Evolutionary conservation across 1,140 invertebrate species (phyloP).

Genomic region (Zaprionus nigranus): DNA sequence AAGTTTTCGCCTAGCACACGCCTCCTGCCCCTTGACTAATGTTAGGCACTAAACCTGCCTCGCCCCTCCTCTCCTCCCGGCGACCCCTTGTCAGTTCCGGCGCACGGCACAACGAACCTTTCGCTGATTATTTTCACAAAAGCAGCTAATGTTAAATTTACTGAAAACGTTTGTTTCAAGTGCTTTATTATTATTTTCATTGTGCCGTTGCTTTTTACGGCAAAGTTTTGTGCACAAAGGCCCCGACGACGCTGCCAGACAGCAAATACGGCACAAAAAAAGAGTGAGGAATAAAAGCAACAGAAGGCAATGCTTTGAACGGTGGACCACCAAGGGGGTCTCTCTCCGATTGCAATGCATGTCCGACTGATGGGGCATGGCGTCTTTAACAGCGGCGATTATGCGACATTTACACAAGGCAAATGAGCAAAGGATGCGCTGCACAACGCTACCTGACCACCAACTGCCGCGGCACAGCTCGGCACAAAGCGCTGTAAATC

Average conservation of each 20-base stretch:
- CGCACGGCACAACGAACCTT: constrained; percentile 30
- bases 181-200: constrained; percentile 78
- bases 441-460: constrained; percentile 1
- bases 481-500: constrained; percentile 67
- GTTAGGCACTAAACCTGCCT: background rate
- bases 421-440: constrained; percentile 60
- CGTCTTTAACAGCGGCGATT: constrained; percentile 63
- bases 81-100: constrained; percentile 15
- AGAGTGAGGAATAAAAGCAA: background rate
- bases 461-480: constrained; percentile 7
- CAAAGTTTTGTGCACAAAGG: constrained; percentile 35
- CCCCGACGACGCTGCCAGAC: constrained; percentile 32
- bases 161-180: constrained; percentile 82
- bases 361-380: constrained; percentile 48
- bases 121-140: constrained; percentile 75
- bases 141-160: constrained; percentile 82
- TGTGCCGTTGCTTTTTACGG: constrained; percentile 56
- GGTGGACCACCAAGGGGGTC: constrained; percentile 14
- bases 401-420: constrained; percentile 69
- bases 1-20: constrained; percentile 56
- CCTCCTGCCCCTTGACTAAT: constrained; percentile 14
- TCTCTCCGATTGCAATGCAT: constrained; percentile 53
- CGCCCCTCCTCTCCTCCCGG: background rate
- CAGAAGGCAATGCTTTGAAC: constrained; percentile 4
- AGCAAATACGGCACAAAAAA: constrained; percentile 23